Conservation (phyloP, 2,113 vertebrate genomes). For the Oryzias woworae region DNA sequence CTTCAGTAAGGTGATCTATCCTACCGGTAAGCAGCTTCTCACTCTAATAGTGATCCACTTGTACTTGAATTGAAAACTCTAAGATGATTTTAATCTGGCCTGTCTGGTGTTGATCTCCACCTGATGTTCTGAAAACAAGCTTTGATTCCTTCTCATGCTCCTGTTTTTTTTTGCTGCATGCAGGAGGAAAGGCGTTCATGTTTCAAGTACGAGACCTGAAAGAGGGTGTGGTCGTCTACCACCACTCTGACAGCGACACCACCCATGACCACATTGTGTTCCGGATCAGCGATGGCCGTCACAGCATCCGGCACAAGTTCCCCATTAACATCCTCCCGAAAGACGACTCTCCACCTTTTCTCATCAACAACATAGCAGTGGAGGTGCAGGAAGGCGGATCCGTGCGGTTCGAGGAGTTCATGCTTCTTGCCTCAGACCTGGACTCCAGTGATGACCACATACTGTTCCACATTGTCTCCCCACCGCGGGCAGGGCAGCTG, state of each 20-base stretch:
- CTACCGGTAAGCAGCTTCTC: no score
- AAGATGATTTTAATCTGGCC: no score
- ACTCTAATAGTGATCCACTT: no score
- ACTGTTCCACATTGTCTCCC: constrained; percentile 53
- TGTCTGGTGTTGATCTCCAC: no score
- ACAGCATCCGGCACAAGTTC: constrained; percentile 75
- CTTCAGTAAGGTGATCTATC: no score
- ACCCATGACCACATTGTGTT: constrained; percentile 73
- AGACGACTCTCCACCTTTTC: constrained; percentile 73
- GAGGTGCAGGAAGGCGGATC: constrained; percentile 70
- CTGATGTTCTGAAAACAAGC: no score
- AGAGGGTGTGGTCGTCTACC: constrained; percentile 72
- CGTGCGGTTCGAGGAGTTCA: constrained; percentile 51
- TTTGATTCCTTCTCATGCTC: no score
- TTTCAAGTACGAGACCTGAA: constrained; percentile 75
- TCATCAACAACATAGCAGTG: constrained; percentile 72
- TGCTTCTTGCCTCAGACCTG: constrained; percentile 69
- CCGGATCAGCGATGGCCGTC: constrained; percentile 75
- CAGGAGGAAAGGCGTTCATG: constrained; percentile 82
- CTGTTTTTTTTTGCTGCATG: background rate
- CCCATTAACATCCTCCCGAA: constrained; percentile 73
- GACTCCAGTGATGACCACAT: constrained; percentile 77
- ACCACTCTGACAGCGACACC: constrained; percentile 78
- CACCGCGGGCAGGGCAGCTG: constrained; percentile 53
- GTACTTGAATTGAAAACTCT: no score